Conservation (phyloP, 2,113 vertebrate genomes). For the Fukomys damarensis region DNA sequence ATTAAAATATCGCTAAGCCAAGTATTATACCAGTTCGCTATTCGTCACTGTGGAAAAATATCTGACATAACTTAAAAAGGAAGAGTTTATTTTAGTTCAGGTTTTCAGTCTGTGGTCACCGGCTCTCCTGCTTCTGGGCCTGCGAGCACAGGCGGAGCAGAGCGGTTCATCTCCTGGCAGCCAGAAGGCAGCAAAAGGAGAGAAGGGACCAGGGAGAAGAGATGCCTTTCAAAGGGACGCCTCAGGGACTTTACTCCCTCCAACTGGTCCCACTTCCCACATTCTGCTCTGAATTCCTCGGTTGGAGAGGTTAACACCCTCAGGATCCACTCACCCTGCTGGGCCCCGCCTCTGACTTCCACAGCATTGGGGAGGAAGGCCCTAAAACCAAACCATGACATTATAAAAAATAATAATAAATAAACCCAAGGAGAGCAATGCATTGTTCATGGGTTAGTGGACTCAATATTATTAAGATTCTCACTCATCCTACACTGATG, state of each 20-base stretch:
- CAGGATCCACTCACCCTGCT: not conserved
- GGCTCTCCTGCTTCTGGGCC: not conserved
- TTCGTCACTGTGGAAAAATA: not conserved
- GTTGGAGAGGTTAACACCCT: not conserved
- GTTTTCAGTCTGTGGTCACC: not conserved
- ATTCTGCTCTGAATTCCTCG: not conserved
- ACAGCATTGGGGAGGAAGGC: not conserved
- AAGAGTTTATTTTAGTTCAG: not conserved
- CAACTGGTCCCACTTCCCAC: not conserved
- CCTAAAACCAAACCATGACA: not conserved
- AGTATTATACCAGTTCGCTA: not conserved
- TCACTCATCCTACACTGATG: slow-evolving; percentile 12
- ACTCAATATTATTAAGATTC: not conserved
- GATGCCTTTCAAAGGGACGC: not conserved
- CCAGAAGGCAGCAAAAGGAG: not conserved
- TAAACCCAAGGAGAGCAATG: not conserved
- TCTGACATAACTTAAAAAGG: not conserved
- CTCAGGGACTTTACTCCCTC: not conserved
- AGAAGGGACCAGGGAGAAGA: not conserved
- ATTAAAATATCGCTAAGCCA: not conserved
- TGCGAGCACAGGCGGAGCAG: not conserved
- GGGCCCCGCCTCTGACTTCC: not conserved
- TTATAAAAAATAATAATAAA: too few species aligned
- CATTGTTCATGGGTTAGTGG: not conserved
- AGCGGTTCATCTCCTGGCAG: not conserved